A percentile compares a stretch with the other conserved stretches of the same genome.
Evolutionary conservation across 2,888 invertebrate species (phyloP).

Genomic region (Thereva unica): DNA sequence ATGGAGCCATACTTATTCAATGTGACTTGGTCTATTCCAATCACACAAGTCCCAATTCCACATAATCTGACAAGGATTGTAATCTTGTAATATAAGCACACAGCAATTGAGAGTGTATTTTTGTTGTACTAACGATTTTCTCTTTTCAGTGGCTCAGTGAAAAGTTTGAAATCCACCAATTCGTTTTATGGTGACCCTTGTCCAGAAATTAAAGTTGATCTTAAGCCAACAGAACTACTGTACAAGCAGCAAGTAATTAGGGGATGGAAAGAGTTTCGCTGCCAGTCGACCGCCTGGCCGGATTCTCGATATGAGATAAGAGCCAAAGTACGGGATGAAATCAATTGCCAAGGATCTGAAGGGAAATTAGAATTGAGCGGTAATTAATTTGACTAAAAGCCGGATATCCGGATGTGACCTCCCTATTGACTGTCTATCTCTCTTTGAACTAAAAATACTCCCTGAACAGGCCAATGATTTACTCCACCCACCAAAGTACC

Average conservation of each 20-base stretch:
- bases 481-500: too few relatives aligned
- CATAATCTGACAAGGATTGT: neutral
- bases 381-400: constrained; percentile 38
- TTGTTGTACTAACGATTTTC: too few relatives aligned
- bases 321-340: constrained; percentile 49
- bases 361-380: constrained; percentile 47
- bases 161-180: too few relatives aligned
- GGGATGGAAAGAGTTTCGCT: neutral
- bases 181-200: too few relatives aligned
- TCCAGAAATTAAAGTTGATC: too few relatives aligned
- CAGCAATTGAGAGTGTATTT: too few relatives aligned
- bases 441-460: too few relatives aligned
- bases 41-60: neutral
- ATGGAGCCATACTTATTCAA: neutral
- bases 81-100: too few relatives aligned
- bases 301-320: constrained; percentile 44
- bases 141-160: too few relatives aligned
- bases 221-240: too few relatives aligned
- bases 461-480: too few relatives aligned
- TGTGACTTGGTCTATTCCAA: neutral
- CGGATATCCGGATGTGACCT: neutral
- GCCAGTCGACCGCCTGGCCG: constrained; percentile 8
- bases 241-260: neutral
- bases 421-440: neutral
- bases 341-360: constrained; percentile 49